Conservation (phyloP, 2,113 vertebrate genomes). For the Camelus bactrianus region DNA sequence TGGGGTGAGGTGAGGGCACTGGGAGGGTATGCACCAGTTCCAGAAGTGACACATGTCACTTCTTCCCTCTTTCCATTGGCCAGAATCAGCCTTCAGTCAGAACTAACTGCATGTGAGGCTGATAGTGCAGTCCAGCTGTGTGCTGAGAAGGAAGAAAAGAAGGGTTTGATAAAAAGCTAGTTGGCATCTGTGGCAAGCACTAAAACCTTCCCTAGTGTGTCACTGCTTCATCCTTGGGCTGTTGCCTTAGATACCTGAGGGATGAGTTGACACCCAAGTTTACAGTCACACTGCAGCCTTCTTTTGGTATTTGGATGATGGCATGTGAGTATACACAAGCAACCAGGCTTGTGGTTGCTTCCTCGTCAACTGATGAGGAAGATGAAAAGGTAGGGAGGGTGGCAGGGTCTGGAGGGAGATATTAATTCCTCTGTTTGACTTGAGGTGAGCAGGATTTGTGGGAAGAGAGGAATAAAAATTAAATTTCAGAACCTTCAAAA, state of each 20-base stretch:
- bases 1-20: not conserved
- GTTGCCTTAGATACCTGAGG: not conserved
- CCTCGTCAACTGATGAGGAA: not conserved
- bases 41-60: accelerated
- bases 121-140: accelerated
- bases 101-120: too few relatives aligned
- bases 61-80: not conserved
- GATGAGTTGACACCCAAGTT: accelerated
- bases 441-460: not conserved
- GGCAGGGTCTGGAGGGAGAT: not conserved
- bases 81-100: not conserved
- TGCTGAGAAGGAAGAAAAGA: too few relatives aligned
- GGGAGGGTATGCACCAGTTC: accelerated
- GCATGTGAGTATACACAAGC: not conserved
- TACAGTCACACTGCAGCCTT: not conserved
- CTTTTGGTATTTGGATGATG: not conserved
- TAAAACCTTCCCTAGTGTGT: accelerated
- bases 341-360: not conserved
- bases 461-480: not conserved
- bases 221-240: accelerated
- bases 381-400: too few relatives aligned
- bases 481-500: not conserved
- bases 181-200: too few relatives aligned
- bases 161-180: not conserved
- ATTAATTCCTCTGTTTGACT: not conserved